These are phyloP conservation scores for Drosophila albomicans DNA, from an alignment of 1,140 invertebrate species.

Conservation along the genomic window DNA sequence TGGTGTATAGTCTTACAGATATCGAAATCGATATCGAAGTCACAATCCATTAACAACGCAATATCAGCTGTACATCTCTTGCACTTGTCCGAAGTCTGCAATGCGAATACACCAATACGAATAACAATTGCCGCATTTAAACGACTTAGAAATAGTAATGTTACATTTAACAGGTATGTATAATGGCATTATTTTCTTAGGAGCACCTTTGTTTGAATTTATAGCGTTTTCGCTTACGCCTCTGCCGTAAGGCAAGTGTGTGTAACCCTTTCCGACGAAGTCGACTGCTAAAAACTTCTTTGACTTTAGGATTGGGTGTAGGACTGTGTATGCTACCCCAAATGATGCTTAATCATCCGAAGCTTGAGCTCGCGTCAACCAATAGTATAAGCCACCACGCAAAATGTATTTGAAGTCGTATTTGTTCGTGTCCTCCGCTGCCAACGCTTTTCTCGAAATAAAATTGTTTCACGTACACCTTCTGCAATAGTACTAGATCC, in stretches of 20 bases:
- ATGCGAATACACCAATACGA: not conserved
- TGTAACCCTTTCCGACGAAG: not conserved
- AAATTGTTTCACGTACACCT: constrained; percentile 75
- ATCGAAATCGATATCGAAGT: not conserved
- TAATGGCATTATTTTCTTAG: constrained; percentile 23
- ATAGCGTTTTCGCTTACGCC: not conserved
- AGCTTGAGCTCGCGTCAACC: constrained; percentile 19
- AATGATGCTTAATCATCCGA: constrained; percentile 61
- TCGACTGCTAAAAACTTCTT: not conserved
- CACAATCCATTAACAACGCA: not conserved
- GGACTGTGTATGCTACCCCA: not conserved
- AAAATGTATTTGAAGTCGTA: not conserved
- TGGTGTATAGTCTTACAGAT: not conserved
- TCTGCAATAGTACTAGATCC: constrained; percentile 64
- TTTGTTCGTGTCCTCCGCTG: constrained; percentile 57
- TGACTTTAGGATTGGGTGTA: not conserved
- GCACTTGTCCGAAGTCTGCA: not conserved
- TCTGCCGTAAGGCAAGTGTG: not conserved
- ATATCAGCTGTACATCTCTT: constrained; percentile 57
- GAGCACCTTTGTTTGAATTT: not conserved
- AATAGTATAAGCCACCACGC: constrained; percentile 16
- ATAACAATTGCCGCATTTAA: not conserved
- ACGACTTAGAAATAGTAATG: not conserved
- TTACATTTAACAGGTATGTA: not conserved
- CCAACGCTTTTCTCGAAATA: constrained; percentile 76